A percentile compares a stretch with the other conserved stretches of the same genome.
Evolutionary conservation across 2,113 vertebrate species (phyloP).

Genomic region (Neofelis nebulosa): DNA sequence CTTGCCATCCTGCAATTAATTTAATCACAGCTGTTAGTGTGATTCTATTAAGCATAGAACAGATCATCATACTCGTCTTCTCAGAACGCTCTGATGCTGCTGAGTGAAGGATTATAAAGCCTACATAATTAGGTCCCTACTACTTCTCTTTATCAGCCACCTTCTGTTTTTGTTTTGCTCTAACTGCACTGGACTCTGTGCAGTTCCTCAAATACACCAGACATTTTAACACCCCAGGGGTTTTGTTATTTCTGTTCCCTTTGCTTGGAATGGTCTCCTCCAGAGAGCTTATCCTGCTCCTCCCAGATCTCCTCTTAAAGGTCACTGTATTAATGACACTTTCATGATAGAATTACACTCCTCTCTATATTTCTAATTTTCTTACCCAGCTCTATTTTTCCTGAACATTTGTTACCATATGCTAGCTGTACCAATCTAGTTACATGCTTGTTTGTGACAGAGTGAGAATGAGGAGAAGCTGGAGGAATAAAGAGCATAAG

Average conservation of each 20-base stretch:
- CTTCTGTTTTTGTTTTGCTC: neutral
- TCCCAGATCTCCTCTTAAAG: neutral
- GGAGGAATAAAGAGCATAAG: neutral
- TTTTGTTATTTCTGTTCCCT: neutral
- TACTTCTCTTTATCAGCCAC: neutral
- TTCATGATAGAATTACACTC: neutral
- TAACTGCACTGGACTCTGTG: neutral
- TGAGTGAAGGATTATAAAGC: neutral
- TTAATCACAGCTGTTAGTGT: neutral
- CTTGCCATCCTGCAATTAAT: neutral
- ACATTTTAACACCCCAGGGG: neutral
- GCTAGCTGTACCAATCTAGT: neutral
- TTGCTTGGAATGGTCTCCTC: neutral
- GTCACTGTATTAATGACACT: neutral
- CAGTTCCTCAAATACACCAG: neutral
- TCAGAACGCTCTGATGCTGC: neutral
- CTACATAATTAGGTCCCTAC: neutral
- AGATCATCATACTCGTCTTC: neutral
- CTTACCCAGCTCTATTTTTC: neutral
- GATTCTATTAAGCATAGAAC: neutral
- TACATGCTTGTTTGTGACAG: neutral
- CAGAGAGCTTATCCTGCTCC: neutral
- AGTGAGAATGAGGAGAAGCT: neutral
- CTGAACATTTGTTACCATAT: neutral
- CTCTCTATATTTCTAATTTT: neutral